A percentile compares a stretch with the other conserved stretches of the same genome.
These are phyloP conservation scores for Tetragonula clypearis DNA, from an alignment of 1,140 invertebrate species.

Conservation along the genomic window DNA sequence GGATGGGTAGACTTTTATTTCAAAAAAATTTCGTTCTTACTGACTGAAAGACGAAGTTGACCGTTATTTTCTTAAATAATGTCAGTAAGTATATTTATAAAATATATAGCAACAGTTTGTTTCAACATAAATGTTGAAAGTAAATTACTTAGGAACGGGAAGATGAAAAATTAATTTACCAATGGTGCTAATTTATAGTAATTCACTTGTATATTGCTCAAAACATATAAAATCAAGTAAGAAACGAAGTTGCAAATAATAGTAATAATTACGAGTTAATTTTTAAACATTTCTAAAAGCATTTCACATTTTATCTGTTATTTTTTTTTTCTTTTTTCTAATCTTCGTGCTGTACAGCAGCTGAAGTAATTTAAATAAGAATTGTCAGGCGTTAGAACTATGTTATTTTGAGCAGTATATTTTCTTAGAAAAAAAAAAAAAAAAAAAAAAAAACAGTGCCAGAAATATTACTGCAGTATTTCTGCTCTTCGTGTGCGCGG, in stretches of 20 bases:
- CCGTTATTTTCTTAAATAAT: background rate
- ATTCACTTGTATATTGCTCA: background rate
- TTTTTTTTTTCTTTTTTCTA: no score
- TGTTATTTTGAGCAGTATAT: constrained; percentile 1
- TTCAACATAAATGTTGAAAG: background rate
- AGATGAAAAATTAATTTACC: no score
- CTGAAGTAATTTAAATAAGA: no score
- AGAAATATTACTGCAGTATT: no score
- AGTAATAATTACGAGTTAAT: background rate
- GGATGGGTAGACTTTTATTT: background rate
- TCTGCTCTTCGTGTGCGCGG: background rate
- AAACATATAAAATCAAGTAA: background rate
- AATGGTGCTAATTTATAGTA: constrained; percentile 21
- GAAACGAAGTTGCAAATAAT: background rate
- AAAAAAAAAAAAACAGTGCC: background rate
- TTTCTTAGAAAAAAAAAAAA: no score
- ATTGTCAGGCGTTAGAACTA: no score
- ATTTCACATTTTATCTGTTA: background rate
- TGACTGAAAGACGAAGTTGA: background rate
- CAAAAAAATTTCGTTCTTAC: background rate
- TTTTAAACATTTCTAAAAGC: background rate
- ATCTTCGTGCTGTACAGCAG: no score
- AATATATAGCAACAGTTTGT: background rate
- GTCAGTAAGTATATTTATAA: background rate
- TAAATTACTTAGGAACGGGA: background rate